phyloP scores from a whole-genome alignment of 1,140 invertebrate species.

The Telenomus remus region DNA sequence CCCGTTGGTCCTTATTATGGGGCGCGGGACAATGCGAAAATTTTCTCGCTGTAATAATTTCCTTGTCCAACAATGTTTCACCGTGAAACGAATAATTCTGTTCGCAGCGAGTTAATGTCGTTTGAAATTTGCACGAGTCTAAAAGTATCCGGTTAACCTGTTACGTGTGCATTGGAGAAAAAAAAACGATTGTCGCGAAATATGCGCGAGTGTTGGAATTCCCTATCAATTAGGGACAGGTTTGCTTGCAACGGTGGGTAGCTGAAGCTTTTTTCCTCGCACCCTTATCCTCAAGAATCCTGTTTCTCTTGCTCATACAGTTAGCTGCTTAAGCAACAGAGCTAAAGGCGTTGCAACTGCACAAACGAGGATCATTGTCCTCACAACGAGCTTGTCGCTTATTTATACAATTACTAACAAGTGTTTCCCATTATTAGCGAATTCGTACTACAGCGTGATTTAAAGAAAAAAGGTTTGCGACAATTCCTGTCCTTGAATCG shows the following conservation, averaged over 20 bases:
- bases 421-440: conserved; percentile 39
- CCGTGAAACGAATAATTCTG: background rate
- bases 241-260: conserved; percentile 61
- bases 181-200: conserved; percentile 64
- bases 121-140: too few relatives aligned
- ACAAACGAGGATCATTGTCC: conserved; percentile 56
- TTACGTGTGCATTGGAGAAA: conserved; percentile 57
- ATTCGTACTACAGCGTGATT: background rate
- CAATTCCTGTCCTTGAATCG: background rate
- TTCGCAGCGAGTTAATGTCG: too few relatives aligned
- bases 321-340: conserved; percentile 57
- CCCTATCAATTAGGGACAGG: conserved; percentile 74
- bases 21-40: too few relatives aligned
- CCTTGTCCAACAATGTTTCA: conserved; percentile 1
- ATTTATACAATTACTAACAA: conserved; percentile 44
- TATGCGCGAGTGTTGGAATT: conserved; percentile 63
- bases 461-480: background rate
- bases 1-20: too few relatives aligned
- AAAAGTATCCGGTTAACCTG: conserved; percentile 68
- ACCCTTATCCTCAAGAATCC: conserved; percentile 58
- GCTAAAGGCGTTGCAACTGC: conserved; percentile 40
- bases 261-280: conserved; percentile 46
- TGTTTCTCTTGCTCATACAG: conserved; percentile 57
- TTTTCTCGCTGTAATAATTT: too few relatives aligned
- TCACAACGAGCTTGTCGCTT: conserved; percentile 37